Base-by-base conservation (phyloP, 2,888 invertebrate genomes). In the Spodoptera picta region DNA sequence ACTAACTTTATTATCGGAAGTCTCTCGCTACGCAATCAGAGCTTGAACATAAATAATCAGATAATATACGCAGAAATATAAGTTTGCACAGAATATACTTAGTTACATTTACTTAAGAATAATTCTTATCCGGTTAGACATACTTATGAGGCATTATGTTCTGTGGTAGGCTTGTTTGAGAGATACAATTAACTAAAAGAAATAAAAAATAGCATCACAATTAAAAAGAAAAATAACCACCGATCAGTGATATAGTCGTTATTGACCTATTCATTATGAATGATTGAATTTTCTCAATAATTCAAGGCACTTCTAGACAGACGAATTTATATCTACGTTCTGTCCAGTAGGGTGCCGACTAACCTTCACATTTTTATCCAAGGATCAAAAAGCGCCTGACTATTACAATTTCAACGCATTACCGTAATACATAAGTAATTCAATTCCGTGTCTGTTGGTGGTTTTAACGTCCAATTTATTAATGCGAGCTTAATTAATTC, bases 371-470 rank as follows among this genome's bases (percentile, higher is more conserved):
- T 86, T 88, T 88, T 86, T 88, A 89, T 85, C 84, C 81, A 73
- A 74, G 86, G 87, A 91, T 90, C 90, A 90, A 88, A 90, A 91
- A 87, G 82, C 82, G 73, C 69, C 82, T 79, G 80, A 79, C 83
- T 86, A 88, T 88, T 88, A 87, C 85, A 87, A 82, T 90, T 88
- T 85, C 83, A 83, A 87, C 79, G 84, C 79, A 87, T 90, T 87
- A 88, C 82, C 77, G 80, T 85, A 86, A 87, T 84, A 83, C 83
- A 73, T 81, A 77, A 79, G 73, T 88, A 87, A 92, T 91, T 92
- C 80, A 88, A 91, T 90, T 88, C 81, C 79, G 75, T 84, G 75
- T 81, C 79, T 70, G 80, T 75, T 77, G 78, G 84, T 83, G 84
- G 87, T 87, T 82, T 82, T 83, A 83, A 84, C 85, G 84, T 81